A percentile compares a stretch with the other conserved stretches of the same genome.
Evolutionary conservation across 1,140 invertebrate genomes (phyloP).

Genomic region (Dendrolimus punctatus): DNA sequence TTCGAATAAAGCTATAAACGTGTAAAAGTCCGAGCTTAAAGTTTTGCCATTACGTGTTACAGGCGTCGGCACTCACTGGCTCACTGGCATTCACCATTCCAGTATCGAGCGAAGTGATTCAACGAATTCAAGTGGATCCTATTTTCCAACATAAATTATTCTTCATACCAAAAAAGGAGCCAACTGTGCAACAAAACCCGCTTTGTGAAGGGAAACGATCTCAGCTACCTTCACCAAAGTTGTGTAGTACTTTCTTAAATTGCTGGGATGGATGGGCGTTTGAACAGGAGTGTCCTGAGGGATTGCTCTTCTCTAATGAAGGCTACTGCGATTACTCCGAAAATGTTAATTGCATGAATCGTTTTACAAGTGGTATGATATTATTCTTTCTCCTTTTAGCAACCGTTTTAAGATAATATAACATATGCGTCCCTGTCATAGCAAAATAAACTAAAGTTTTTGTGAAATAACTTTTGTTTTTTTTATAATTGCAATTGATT

Average conservation of each 20-base stretch:
- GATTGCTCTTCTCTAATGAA: constrained; percentile 74
- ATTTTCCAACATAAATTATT: constrained; percentile 50
- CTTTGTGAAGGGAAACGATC: constrained; percentile 61
- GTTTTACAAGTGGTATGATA: background rate
- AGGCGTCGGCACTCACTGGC: constrained; percentile 28
- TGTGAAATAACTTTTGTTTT: no score
- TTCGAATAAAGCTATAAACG: no score
- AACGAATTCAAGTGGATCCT: constrained; percentile 45
- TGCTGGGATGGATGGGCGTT: constrained; percentile 80
- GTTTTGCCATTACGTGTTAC: constrained; percentile 8
- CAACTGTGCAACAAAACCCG: constrained; percentile 32
- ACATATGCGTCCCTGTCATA: no score
- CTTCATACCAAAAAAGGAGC: constrained; percentile 30
- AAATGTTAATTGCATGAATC: constrained; percentile 59
- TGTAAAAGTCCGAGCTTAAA: no score
- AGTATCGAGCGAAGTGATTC: constrained; percentile 47
- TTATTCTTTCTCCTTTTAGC: no score
- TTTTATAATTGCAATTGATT: no score
- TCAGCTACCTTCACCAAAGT: constrained; percentile 74
- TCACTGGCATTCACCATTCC: constrained; percentile 48
- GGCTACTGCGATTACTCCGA: constrained; percentile 77
- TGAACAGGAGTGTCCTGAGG: constrained; percentile 76
- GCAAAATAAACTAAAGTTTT: no score
- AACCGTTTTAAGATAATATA: no score
- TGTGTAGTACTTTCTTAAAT: constrained; percentile 78